Conservation (phyloP, 53 echinoderm and acorn worm species). For the Arbacia lixula region DNA sequence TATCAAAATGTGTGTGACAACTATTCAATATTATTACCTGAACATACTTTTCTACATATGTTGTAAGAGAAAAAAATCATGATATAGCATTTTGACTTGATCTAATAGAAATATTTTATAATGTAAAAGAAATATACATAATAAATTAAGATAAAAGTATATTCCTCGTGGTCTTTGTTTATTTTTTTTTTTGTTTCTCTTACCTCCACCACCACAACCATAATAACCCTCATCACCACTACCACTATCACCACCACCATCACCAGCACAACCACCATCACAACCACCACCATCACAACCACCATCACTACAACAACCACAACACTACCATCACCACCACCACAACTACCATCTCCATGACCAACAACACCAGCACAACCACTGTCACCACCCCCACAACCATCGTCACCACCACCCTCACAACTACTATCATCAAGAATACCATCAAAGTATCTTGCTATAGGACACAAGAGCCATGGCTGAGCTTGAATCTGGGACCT, state of each 20-base stretch:
- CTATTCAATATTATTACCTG: not conserved
- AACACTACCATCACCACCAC: not conserved
- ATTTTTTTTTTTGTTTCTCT: not conserved
- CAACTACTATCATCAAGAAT: too few species aligned
- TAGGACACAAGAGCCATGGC: too few species aligned
- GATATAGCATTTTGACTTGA: too few species aligned
- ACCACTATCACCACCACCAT: not conserved
- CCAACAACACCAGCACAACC: not conserved
- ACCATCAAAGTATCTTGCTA: too few species aligned
- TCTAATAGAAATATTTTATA: too few species aligned
- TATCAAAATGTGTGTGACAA: slow-evolving; percentile 25
- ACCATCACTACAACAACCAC: too few species aligned
- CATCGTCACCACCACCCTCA: not conserved
- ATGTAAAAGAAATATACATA: too few species aligned
- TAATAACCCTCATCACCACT: not conserved
- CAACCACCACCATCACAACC: too few species aligned
- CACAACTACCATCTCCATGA: not conserved
- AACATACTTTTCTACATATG: not conserved
- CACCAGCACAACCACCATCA: too few species aligned
- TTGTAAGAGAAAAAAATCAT: too few species aligned
- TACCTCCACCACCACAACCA: not conserved
- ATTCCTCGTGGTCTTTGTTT: not conserved
- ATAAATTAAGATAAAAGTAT: too few species aligned
- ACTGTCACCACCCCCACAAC: not conserved
- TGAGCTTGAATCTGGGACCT: too few species aligned